Evolutionary conservation across 2,888 invertebrate genomes (phyloP).

Genomic region (Eledona agricola): DNA sequence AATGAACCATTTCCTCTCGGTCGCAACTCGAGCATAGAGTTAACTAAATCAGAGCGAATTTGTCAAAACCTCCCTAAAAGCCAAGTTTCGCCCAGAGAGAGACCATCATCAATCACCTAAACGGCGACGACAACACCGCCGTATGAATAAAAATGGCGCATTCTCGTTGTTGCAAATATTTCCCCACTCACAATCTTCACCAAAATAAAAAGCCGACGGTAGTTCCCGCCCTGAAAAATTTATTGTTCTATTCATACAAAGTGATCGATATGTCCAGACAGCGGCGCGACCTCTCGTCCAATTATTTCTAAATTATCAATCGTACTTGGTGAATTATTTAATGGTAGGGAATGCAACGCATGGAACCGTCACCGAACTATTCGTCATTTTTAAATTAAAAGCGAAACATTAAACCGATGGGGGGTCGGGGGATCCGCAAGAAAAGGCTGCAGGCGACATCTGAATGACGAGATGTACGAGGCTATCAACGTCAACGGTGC

Average conservation of each 20-base stretch:
- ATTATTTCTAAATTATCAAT: slow-evolving; percentile 17
- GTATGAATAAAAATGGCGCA: too few relatives aligned
- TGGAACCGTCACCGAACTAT: slow-evolving; percentile 27
- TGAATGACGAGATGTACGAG: slow-evolving; percentile 49
- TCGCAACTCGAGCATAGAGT: slow-evolving; percentile 21
- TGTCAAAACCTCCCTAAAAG: slow-evolving; percentile 27
- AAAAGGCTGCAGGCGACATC: slow-evolving; percentile 42
- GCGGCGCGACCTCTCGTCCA: slow-evolving; percentile 5
- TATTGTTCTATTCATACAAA: slow-evolving; percentile 28
- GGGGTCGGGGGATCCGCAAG: slow-evolving; percentile 27
- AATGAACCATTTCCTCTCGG: slow-evolving; percentile 46
- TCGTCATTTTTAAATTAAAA: slow-evolving; percentile 39
- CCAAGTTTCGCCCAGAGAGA: slow-evolving; percentile 16
- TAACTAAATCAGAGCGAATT: slow-evolving; percentile 35
- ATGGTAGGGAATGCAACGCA: slow-evolving; percentile 7
- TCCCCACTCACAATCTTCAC: too few relatives aligned
- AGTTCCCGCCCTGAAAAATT: slow-evolving; percentile 19
- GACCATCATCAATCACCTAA: slow-evolving; percentile 24
- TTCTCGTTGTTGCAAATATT: slow-evolving; percentile 6
- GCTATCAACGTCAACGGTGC: slow-evolving; percentile 45
- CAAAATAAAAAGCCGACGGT: slow-evolving; percentile 25
- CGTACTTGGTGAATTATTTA: slow-evolving; percentile 13
- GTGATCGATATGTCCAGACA: slow-evolving; percentile 28
- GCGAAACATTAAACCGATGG: slow-evolving; percentile 33
- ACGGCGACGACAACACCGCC: background rate